Evolutionary conservation across 2,888 invertebrate species (phyloP), one percentile per base, ranked within the genome.

Genomic region (Ichneumoninae sp.): DNA sequence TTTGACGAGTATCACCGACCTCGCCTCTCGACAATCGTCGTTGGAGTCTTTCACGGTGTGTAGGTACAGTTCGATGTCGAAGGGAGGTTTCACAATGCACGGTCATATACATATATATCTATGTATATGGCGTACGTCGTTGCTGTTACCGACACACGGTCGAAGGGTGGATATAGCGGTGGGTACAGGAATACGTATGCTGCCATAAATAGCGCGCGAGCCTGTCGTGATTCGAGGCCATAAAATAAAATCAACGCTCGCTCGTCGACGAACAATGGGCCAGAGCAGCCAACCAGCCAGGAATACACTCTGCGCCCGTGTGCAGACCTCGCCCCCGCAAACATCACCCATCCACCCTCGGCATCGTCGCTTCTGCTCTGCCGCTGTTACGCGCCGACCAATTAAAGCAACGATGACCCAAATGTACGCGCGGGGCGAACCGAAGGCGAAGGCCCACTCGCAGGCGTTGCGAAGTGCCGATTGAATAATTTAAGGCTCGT

Each of bases 341-440:
- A 79, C 57, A 66, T 75, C 57, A 62, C 52, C 66, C 65, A 50
- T 54, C 74, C 60, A 26, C 60, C 62, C 70, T 54, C 70, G 60
- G 30, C 47, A 52, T 66, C 57, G 19, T 76, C 54, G 78, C 71
- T 82, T 76, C 62, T 57, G 33, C 66, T 76, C 50, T 69, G 52
- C 60, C 50, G 44, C 47, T 68, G 69, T 69, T 78, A 76, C 87
- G 71, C 82, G 85, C 80, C 83, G 82, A 75, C 86, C 86, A 88
- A 88, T 88, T 88, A 86, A 87, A 87, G 80, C 84, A 82, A 80
- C 84, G 77, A 84, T 88, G 87, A 87, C 87, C 86, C 83, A 81
- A 87, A 87, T 86, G 74, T 82, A 78, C 83, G 72, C 68, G 80
- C 50, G 44, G 16, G 33, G 47, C 79, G 79, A 68, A 71, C 76